Conservation (phyloP, 2,113 vertebrate species). For the Oreochromis aureus region DNA sequence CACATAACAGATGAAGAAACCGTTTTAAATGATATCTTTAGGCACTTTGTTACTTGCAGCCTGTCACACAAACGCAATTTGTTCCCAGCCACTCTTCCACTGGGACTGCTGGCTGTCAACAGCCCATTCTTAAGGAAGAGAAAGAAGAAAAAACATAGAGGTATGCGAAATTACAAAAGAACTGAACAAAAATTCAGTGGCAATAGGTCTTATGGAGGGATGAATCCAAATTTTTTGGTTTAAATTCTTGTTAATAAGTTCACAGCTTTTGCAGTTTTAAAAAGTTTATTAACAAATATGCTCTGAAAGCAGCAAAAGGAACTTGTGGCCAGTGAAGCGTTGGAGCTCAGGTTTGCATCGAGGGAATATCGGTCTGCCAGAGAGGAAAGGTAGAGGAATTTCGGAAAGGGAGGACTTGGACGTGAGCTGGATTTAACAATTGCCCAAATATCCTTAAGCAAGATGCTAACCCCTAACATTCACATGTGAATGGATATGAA, state of each 20-base stretch:
- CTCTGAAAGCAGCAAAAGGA: background rate
- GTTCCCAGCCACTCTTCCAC: background rate
- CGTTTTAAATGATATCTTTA: background rate
- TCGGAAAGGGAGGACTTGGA: background rate
- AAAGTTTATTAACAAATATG: background rate
- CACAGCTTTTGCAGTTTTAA: background rate
- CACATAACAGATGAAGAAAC: background rate
- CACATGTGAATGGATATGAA: background rate
- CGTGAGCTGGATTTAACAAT: background rate
- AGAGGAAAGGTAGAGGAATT: background rate
- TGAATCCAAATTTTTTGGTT: background rate
- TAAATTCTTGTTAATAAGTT: background rate
- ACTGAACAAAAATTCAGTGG: accelerated
- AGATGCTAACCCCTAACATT: background rate
- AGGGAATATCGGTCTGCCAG: background rate
- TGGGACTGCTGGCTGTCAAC: background rate
- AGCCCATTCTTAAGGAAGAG: background rate
- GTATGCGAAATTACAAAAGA: background rate
- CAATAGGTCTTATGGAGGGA: background rate
- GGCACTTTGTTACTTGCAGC: background rate
- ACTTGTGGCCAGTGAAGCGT: accelerated
- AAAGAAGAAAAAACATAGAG: background rate
- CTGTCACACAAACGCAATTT: background rate
- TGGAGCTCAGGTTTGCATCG: background rate
- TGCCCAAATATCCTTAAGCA: background rate